These are phyloP conservation scores for Tetragonisca angustula DNA, from an alignment of 2,888 invertebrate genomes.

Conservation along the genomic window DNA sequence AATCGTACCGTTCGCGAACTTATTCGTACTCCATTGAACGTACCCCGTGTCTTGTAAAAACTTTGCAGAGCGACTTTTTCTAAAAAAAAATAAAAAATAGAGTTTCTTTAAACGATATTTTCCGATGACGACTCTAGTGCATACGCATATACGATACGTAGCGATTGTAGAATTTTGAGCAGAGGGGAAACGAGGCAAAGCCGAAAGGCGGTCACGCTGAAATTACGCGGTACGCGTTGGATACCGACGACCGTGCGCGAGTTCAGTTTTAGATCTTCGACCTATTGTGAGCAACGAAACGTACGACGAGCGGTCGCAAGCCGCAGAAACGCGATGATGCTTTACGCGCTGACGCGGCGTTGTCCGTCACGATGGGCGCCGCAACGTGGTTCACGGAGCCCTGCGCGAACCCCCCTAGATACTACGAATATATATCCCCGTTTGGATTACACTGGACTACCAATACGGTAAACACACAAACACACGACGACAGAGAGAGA, in stretches of 20 bases:
- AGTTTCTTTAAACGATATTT: background rate
- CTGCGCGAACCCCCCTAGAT: conserved; percentile 58
- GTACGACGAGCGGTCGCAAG: conserved; percentile 51
- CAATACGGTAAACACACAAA: conserved; percentile 76
- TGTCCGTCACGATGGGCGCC: conserved; percentile 76
- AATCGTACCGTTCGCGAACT: background rate
- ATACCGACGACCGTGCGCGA: background rate
- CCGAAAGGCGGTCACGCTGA: background rate
- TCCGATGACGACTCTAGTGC: too few relatives aligned
- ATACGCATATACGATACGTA: too few relatives aligned
- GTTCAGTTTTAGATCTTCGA: conserved; percentile 46
- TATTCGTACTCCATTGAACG: background rate
- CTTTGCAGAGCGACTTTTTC: too few relatives aligned
- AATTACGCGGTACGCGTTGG: background rate
- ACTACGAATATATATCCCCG: conserved; percentile 73
- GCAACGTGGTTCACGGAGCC: conserved; percentile 70
- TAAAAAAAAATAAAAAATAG: too few relatives aligned
- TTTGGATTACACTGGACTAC: conserved; percentile 80
- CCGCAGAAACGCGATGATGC: conserved; percentile 75
- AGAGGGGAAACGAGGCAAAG: background rate
- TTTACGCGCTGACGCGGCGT: conserved; percentile 79
- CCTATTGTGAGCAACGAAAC: conserved; percentile 42
- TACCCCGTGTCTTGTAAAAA: background rate
- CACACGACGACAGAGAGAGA: conserved; percentile 27
- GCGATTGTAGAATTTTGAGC: background rate